Percentiles rank a stretch among this genome's conserved stretches.
These are phyloP conservation scores for Monopis laevigella DNA, from an alignment of 2,888 invertebrate species.

Conservation along the genomic window DNA sequence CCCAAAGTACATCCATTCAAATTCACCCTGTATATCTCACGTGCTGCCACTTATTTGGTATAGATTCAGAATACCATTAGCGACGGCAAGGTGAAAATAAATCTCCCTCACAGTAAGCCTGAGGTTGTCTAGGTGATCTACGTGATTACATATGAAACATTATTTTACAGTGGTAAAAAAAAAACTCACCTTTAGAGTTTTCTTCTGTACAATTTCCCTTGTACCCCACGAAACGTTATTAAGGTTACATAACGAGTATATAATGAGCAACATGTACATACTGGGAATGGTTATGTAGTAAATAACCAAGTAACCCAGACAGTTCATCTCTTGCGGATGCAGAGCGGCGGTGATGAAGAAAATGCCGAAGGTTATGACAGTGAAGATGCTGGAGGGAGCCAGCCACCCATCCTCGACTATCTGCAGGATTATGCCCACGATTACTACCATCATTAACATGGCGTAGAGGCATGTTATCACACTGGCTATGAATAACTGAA, in stretches of 20 bases:
- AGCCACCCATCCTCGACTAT: conserved; percentile 80
- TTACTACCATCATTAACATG: conserved; percentile 87
- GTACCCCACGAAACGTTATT: conserved; percentile 97
- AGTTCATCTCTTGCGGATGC: conserved; percentile 82
- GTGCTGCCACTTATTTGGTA: too few relatives aligned
- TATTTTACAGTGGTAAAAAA: too few relatives aligned
- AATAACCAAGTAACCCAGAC: conserved; percentile 55
- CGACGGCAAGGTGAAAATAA: too few relatives aligned
- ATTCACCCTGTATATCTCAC: too few relatives aligned
- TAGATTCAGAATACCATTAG: too few relatives aligned
- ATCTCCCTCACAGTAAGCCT: too few relatives aligned
- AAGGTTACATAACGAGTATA: conserved; percentile 92
- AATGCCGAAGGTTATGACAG: conserved; percentile 76
- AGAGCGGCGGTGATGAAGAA: conserved; percentile 72
- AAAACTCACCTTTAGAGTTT: conserved; percentile 40
- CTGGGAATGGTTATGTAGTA: conserved; percentile 88
- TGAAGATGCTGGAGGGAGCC: conserved; percentile 87
- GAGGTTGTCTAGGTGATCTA: too few relatives aligned
- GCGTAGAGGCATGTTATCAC: conserved; percentile 81
- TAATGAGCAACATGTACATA: conserved; percentile 92
- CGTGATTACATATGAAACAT: too few relatives aligned
- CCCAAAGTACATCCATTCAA: too few relatives aligned
- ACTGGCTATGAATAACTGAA: conserved; percentile 76
- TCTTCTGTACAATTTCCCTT: conserved; percentile 74
- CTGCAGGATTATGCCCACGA: conserved; percentile 82